Evolutionary conservation across 1,140 invertebrate species (phyloP).

Genomic region (Tetraneura akinire): DNA sequence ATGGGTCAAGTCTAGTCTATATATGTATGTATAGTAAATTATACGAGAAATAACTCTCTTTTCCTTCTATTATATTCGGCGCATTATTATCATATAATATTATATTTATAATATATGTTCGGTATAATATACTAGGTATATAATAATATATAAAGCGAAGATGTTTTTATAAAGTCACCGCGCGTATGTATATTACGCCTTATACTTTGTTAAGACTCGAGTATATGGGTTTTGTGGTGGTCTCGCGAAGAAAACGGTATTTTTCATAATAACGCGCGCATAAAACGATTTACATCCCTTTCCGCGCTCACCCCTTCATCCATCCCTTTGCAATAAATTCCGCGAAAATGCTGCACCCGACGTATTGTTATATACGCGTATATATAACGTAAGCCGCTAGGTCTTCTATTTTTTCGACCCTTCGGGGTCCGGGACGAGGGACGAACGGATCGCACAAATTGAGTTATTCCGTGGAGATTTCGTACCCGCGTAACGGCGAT

Average conservation of each 20-base stretch:
- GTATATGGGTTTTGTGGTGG: not conserved
- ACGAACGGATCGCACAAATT: conserved; percentile 19
- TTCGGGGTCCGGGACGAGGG: not conserved
- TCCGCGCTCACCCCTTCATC: not conserved
- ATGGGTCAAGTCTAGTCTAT: not conserved
- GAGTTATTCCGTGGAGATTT: conserved; percentile 43
- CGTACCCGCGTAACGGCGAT: not conserved
- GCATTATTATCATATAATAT: not conserved
- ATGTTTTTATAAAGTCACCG: not conserved
- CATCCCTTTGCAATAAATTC: not conserved
- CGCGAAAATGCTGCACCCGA: not conserved
- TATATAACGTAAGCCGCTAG: not conserved
- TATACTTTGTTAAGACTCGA: conserved; percentile 35
- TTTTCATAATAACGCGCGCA: not conserved
- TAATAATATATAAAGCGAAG: not conserved
- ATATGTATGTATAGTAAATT: not conserved
- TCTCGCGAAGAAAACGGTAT: conserved; percentile 4
- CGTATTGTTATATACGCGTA: not conserved
- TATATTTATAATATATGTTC: too few relatives aligned
- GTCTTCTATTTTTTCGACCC: not conserved
- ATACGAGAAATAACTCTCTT: too few relatives aligned
- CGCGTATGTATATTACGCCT: not conserved
- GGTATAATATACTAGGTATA: too few relatives aligned
- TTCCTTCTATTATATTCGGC: too few relatives aligned
- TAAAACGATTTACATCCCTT: conserved; percentile 42